A percentile compares a stretch with the other conserved stretches of the same genome.
Conservation (phyloP, 2,113 vertebrate genomes). For the Cyprinus carpio region DNA sequence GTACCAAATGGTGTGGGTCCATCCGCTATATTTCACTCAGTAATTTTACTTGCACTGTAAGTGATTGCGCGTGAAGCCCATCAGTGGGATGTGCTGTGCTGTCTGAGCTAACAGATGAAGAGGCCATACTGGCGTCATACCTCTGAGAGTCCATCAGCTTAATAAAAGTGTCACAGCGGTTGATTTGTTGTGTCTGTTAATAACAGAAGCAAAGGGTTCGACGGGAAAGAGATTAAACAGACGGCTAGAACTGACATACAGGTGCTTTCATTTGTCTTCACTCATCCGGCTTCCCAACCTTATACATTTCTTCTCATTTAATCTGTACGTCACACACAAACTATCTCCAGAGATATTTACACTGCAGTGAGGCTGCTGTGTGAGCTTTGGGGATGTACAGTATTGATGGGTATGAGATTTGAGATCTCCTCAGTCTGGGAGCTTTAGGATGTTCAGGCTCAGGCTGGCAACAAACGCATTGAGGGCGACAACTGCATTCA, state of each 20-base stretch:
- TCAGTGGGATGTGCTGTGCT: constrained; percentile 45
- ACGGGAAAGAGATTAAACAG: constrained; percentile 38
- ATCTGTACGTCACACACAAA: constrained; percentile 20
- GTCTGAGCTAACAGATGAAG: constrained; percentile 55
- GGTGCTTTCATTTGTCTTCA: constrained; percentile 33
- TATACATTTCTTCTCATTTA: constrained; percentile 15
- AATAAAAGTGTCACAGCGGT: constrained; percentile 57
- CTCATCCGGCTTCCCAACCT: not conserved
- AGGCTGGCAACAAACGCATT: not conserved
- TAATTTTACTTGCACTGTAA: constrained; percentile 41
- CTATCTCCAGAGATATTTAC: constrained; percentile 13
- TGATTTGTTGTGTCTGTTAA: constrained; percentile 62
- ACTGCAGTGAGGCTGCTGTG: not conserved
- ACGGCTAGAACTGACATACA: constrained; percentile 21
- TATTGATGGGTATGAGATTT: constrained; percentile 16
- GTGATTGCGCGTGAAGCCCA: constrained; percentile 36
- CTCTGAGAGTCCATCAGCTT: constrained; percentile 61
- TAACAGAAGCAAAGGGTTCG: constrained; percentile 41
- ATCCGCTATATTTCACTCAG: constrained; percentile 30
- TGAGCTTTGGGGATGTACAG: not conserved
- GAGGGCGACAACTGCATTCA: not conserved
- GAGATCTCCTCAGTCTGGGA: not conserved
- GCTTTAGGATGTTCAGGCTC: not conserved
- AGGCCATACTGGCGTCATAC: constrained; percentile 54
- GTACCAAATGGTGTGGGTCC: constrained; percentile 30